Evolutionary conservation across 2,888 invertebrate genomes (phyloP), one percentile per base, ranked within the genome.

Genomic region (Cheilosia scutellata): DNA sequence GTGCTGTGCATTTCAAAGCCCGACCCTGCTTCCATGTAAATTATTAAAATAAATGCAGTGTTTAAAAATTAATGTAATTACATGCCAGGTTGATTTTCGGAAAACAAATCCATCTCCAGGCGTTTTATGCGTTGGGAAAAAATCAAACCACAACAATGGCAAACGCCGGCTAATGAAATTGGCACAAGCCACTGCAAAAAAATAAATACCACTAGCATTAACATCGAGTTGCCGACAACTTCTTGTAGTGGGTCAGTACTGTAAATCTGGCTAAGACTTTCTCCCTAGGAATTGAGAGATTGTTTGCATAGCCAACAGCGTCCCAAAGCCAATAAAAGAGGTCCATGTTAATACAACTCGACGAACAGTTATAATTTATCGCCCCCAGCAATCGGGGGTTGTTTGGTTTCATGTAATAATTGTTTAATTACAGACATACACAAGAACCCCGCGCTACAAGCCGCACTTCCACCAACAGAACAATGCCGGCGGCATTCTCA

Each of bases 1-100:
- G 58, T 80, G 20, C 47, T 72, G 27, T 82, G 82, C 86, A 86
- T 47, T 77, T 71, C 40, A 82, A 77, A 42, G 74, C 57, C 63
- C 76, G 42, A 72, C 74, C 57, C 70, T 58, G 72, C 31, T 70
- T 37, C 70, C 37, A 71, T 70, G 77, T 82, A 71, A 87, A 87
- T 88, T 83, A 87, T 87, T 87, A 76, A 88, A 80, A 78, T 80
- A 88, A 88, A 83, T 87, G 88, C 88, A 88, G 77, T 87, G 79
- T 40, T 87, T 76, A 88, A 88, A 88, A 87, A 88, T 88, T 88
- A 77, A 88, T 88, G 88, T 84, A 88, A 88, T 88, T 87, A 87
- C 77, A 82, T 86, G 88, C 58, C 71, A 80, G 62, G 82, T 86
- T 51, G 83, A 80, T 75, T 87, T 87, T 87, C 29, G 55, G 78